A percentile compares a stretch with the other conserved stretches of the same genome.
Evolutionary conservation across 2,888 invertebrate species (phyloP).

Genomic region (Epistrophe eligans): DNA sequence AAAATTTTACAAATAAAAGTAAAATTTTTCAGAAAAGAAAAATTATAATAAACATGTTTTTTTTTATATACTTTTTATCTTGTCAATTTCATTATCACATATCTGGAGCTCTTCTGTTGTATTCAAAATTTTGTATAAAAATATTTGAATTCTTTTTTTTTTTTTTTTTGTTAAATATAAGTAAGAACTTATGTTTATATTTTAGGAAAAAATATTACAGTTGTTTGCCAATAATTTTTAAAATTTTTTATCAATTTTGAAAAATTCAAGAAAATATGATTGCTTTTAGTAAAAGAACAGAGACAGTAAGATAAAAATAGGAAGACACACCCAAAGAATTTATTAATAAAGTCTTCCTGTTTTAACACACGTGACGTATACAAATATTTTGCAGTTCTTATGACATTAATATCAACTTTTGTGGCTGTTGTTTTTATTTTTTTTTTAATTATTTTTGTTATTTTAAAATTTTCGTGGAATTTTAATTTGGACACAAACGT

Average conservation of each 20-base stretch:
- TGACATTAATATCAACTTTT: slow-evolving; percentile 42
- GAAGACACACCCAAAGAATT: not conserved
- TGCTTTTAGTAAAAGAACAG: slow-evolving; percentile 22
- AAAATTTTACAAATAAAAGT: slow-evolving; percentile 1
- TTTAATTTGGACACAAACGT: slow-evolving; percentile 46
- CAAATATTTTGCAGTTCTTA: slow-evolving; percentile 20
- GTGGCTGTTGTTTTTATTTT: slow-evolving; percentile 43
- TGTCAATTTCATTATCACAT: slow-evolving; percentile 81
- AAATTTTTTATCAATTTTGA: slow-evolving; percentile 48
- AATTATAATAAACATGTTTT: slow-evolving; percentile 12
- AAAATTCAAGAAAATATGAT: slow-evolving; percentile 35
- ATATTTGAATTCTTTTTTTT: slow-evolving; percentile 74
- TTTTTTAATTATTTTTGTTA: not conserved
- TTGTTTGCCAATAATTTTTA: slow-evolving; percentile 63
- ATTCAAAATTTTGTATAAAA: slow-evolving; percentile 76
- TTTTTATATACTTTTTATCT: slow-evolving; percentile 45
- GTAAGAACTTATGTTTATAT: slow-evolving; percentile 12
- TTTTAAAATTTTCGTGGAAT: slow-evolving; percentile 34
- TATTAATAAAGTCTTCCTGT: not conserved
- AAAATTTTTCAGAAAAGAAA: slow-evolving; percentile 1
- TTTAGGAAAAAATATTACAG: slow-evolving; percentile 66
- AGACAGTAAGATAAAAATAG: not conserved
- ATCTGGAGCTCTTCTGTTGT: slow-evolving; percentile 81
- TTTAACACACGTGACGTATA: slow-evolving; percentile 45
- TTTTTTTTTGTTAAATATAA: slow-evolving; percentile 10